A percentile compares a stretch with the other conserved stretches of the same genome.
phyloP scores from a whole-genome alignment of 2,888 invertebrate genomes.

The Thecophora atra region DNA sequence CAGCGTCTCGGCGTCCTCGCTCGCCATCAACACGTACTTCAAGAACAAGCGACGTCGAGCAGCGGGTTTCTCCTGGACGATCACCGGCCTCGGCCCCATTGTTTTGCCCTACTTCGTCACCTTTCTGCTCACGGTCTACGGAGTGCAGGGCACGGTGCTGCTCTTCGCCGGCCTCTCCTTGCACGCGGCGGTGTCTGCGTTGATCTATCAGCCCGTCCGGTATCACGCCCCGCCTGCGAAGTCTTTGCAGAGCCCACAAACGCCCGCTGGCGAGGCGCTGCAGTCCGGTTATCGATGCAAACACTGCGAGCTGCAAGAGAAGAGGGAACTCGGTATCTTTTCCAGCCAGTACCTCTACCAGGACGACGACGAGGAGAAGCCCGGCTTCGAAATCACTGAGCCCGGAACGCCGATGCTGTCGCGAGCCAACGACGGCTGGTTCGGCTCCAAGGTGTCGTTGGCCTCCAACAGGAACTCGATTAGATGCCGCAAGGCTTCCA shows the following conservation, averaged over 20 bases:
- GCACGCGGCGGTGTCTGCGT: conserved; percentile 74
- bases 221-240: conserved; percentile 70
- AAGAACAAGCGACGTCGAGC: conserved; percentile 75
- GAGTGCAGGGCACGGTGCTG: conserved; percentile 74
- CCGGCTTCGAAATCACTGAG: conserved; percentile 75
- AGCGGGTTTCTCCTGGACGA: conserved; percentile 77
- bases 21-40: conserved; percentile 80
- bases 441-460: conserved; percentile 58
- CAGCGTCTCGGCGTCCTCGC: conserved; percentile 74
- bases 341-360: conserved; percentile 70
- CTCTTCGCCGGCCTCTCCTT: conserved; percentile 75
- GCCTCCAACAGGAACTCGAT: conserved; percentile 61
- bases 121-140: conserved; percentile 70
- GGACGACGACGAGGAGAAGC: conserved; percentile 72
- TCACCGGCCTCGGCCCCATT: conserved; percentile 78
- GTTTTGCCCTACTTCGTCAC: conserved; percentile 78
- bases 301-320: conserved; percentile 56
- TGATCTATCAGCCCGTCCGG: conserved; percentile 77
- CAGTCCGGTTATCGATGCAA: conserved; percentile 50
- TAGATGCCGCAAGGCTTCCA: conserved; percentile 55
- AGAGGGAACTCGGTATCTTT: conserved; percentile 58
- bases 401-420: conserved; percentile 76
- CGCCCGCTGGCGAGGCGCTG: not conserved
- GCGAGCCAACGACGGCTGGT: conserved; percentile 66
- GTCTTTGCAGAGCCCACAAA: conserved; percentile 33